Evolutionary conservation across 92 coral and sea anemone species (phyloP), one percentile per base, ranked within the genome.

Genomic region (Parazoanthus swiftii): DNA sequence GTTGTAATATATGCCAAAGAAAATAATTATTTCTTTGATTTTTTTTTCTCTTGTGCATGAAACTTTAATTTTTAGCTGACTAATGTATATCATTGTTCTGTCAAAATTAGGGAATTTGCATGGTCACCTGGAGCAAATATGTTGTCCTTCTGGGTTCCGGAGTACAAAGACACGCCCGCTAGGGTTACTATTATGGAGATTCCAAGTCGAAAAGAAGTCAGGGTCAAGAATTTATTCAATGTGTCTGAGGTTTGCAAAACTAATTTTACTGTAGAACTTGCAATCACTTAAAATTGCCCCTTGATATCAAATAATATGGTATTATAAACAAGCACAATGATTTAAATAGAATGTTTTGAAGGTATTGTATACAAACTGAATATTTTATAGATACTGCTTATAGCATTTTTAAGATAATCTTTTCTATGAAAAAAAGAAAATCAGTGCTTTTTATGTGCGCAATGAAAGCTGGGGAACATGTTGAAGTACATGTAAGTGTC

Each of bases 111-210:
- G 82, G 99, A 97, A 59, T 97, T 97, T 89, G 94, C 98, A 1
- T 97, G 99, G 99, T 97, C 99, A 8, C 98, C 99, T 11, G 91
- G 93, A 7, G 94, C 94, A 63, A 89, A 97, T 78, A 88, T 92
- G 76, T 91, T 97, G 85, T 95, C 99, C 1, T 97, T 92, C 86
- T 97, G 99, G 99, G 95, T 96, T 43, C 99, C 99, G n/a, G 99
- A 97, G 81, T 88, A 92, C 81, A 97, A 95, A 85, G 97, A 95
- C 88, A 91, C 99, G 0, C 99, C 99, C 0, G 99, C 99, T 16
- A 91, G 99, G 68, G 99, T 97, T 1, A 94, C 97, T 1, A 92
- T 97, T n/a, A 97, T 97, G 99, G 91, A 94, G 85, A 95, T 97
- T 63, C 99, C 99, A 21, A 85, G 92, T 86, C 91, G 99, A 42